A percentile compares a stretch with the other conserved stretches of the same genome.
phyloP scores from a whole-genome alignment of 2,888 invertebrate species.

The Lasioglossum vierecki region DNA sequence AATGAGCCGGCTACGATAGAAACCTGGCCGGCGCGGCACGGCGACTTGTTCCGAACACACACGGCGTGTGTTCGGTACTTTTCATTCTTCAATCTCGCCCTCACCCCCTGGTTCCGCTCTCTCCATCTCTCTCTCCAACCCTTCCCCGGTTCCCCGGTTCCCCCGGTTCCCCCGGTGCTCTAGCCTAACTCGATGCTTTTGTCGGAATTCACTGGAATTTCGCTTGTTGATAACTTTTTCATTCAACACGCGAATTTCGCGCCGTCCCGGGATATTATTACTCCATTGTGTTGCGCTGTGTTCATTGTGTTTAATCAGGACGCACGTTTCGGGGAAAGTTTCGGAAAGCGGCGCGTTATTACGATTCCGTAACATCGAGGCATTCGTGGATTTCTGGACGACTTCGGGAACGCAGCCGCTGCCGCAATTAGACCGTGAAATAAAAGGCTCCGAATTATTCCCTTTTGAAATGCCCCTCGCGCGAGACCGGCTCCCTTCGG shows the following conservation, averaged over 20 bases:
- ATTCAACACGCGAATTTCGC: conserved; percentile 61
- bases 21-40: conserved; percentile 55
- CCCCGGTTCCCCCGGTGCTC: neutral
- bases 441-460: neutral
- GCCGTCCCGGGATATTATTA: conserved; percentile 63
- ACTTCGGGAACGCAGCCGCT: conserved; percentile 14
- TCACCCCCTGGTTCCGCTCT: neutral
- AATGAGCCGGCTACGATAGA: conserved; percentile 81
- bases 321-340: conserved; percentile 43
- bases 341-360: conserved; percentile 41
- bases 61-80: conserved; percentile 60
- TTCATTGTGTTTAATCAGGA: conserved; percentile 51
- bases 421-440: conserved; percentile 30
- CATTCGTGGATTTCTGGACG: conserved; percentile 40
- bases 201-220: conserved; percentile 63
- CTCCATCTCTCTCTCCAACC: neutral
- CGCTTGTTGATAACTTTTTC: conserved; percentile 67
- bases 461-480: conserved; percentile 6
- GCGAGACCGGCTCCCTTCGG: conserved; percentile 2
- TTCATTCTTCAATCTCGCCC: conserved; percentile 59
- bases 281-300: conserved; percentile 59
- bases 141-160: neutral
- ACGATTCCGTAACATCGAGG: conserved; percentile 35
- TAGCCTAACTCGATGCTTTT: conserved; percentile 55
- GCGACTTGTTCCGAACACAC: conserved; percentile 59